Conservation (phyloP, 1,140 invertebrate genomes). For the Dendroctonus valens region DNA sequence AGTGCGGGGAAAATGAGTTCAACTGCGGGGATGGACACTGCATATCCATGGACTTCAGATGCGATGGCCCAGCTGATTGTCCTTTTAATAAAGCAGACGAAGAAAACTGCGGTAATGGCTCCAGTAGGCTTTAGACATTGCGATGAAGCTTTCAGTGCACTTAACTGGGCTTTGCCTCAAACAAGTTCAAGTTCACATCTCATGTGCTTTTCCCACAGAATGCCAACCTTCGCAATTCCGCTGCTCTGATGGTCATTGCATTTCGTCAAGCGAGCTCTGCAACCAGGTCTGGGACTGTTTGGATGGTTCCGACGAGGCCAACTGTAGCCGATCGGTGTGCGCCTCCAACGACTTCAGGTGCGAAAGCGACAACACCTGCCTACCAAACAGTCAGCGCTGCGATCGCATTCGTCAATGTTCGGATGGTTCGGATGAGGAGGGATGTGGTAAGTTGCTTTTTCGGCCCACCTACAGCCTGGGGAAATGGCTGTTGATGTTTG, state of each 20-base stretch:
- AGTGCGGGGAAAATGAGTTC: constrained; percentile 67
- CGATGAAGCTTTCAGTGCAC: too few relatives aligned
- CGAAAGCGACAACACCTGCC: constrained; percentile 74
- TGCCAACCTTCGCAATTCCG: constrained; percentile 58
- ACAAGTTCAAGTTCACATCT: too few relatives aligned
- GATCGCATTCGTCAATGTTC: constrained; percentile 82
- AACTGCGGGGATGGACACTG: constrained; percentile 78
- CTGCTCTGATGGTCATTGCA: constrained; percentile 66
- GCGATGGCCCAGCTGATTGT: constrained; percentile 85
- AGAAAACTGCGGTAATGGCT: constrained; percentile 63
- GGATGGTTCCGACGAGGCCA: constrained; percentile 66
- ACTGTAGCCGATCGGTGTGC: constrained; percentile 45
- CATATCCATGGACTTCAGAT: constrained; percentile 86
- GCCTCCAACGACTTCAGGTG: constrained; percentile 71
- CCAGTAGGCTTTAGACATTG: not conserved
- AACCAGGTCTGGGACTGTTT: constrained; percentile 63
- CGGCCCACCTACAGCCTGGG: not conserved
- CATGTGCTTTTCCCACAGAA: constrained; percentile 1
- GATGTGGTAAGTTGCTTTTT: constrained; percentile 71
- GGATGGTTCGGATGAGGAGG: constrained; percentile 86
- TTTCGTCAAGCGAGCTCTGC: constrained; percentile 63
- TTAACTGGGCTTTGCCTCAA: too few relatives aligned
- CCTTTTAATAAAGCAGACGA: constrained; percentile 86
- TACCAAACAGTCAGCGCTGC: constrained; percentile 88
- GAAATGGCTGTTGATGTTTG: not conserved